phyloP scores from a whole-genome alignment of 2,797 vertebrate genomes.

The Fistularia tabacaria region DNA sequence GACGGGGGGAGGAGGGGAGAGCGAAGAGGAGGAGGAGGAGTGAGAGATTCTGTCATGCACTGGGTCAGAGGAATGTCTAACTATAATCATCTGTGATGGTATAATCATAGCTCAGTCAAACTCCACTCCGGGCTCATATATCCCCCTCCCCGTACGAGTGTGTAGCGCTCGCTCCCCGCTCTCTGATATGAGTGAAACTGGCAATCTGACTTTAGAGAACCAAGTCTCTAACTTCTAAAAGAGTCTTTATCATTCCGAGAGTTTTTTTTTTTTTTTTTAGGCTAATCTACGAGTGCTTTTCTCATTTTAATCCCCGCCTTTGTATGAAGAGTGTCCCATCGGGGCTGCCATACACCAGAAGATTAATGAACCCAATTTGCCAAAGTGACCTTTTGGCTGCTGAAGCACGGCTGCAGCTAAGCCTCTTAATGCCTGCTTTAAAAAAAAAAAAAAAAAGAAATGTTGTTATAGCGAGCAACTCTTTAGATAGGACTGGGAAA shows the following conservation, averaged over 20 bases:
- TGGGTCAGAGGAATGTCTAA: constrained; percentile 60
- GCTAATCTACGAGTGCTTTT: constrained; percentile 71
- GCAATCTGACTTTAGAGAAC: constrained; percentile 67
- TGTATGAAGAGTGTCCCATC: constrained; percentile 73
- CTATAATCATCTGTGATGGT: constrained; percentile 69
- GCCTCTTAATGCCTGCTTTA: constrained; percentile 76
- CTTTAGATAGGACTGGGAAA: constrained; percentile 65
- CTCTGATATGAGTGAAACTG: constrained; percentile 67
- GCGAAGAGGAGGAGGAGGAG: constrained; percentile 22
- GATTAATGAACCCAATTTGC: constrained; percentile 86
- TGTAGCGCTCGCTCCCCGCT: constrained; percentile 6
- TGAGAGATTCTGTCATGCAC: constrained; percentile 54
- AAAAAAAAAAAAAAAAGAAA: constrained; percentile 53
- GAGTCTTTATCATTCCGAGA: constrained; percentile 70
- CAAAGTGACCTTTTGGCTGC: constrained; percentile 80
- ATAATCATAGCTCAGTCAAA: constrained; percentile 70
- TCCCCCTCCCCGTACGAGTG: constrained; percentile 28
- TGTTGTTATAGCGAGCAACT: constrained; percentile 67
- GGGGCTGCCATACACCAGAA: constrained; percentile 73
- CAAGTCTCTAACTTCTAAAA: constrained; percentile 56
- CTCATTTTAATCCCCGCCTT: constrained; percentile 73
- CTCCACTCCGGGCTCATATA: constrained; percentile 55
- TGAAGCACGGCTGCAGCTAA: constrained; percentile 69
- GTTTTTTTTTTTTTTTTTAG: constrained; percentile 51
- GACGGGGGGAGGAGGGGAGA: constrained; percentile 10